Conservation (phyloP, 2,797 vertebrate genomes). For the Melanotaenia trifasciata region DNA sequence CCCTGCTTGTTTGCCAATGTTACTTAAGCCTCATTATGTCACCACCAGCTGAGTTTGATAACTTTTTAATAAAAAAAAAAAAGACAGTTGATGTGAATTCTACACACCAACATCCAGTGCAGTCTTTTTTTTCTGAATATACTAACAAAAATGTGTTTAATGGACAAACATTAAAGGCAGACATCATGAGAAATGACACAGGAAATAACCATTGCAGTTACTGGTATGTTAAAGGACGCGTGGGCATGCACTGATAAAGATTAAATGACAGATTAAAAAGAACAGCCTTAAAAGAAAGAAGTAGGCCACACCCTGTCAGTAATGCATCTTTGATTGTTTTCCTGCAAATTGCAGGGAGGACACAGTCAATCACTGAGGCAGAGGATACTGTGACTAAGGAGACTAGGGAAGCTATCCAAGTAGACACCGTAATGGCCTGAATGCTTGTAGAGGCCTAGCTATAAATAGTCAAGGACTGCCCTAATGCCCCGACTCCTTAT, state of each 20-base stretch:
- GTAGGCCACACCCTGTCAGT: slow-evolving; percentile 31
- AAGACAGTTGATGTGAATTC: no score
- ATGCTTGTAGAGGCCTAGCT: slow-evolving; percentile 72
- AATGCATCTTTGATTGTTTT: slow-evolving; percentile 34
- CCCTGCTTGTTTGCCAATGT: background rate
- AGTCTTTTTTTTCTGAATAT: background rate
- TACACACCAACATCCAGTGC: no score
- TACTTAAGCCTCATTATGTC: background rate
- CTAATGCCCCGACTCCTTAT: slow-evolving; percentile 74
- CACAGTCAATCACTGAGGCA: slow-evolving; percentile 40
- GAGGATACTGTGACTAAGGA: slow-evolving; percentile 51
- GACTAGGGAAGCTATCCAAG: slow-evolving; percentile 63
- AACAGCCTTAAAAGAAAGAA: slow-evolving; percentile 12
- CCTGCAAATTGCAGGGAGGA: slow-evolving; percentile 36
- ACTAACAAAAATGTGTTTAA: slow-evolving; percentile 12
- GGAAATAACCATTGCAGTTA: slow-evolving; percentile 5
- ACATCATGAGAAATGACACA: background rate
- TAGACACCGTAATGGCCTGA: slow-evolving; percentile 73
- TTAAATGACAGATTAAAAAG: slow-evolving; percentile 15
- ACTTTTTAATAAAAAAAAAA: no score
- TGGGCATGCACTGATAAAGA: slow-evolving; percentile 14
- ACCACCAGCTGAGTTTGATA: slow-evolving; percentile 9
- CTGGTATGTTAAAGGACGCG: background rate
- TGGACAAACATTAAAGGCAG: slow-evolving; percentile 23
- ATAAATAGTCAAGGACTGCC: slow-evolving; percentile 84